Evolutionary conservation across 2,113 vertebrate genomes (phyloP).

Genomic region (Montifringilla adamsi): DNA sequence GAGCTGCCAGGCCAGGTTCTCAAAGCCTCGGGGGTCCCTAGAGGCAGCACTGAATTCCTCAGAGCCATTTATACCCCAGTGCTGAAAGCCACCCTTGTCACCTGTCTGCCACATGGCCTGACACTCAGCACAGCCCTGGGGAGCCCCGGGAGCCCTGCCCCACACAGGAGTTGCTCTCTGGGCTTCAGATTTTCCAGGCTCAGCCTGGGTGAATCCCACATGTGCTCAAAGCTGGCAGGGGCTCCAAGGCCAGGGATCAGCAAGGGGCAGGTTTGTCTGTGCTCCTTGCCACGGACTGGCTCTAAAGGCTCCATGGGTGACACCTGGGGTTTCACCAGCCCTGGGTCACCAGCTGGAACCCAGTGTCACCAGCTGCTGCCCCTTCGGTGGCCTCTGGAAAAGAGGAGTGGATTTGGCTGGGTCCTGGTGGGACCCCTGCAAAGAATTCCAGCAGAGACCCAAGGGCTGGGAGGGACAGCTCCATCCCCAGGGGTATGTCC

Average conservation of each 20-base stretch:
- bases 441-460: not conserved
- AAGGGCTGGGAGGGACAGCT: not conserved
- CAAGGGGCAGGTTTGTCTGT: not conserved
- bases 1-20: not conserved
- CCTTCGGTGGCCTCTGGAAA: not conserved
- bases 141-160: not conserved
- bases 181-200: not conserved
- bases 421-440: not conserved
- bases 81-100: conserved; percentile 28
- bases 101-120: conserved; percentile 36
- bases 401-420: not conserved
- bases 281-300: not conserved
- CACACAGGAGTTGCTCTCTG: not conserved
- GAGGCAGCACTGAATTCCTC: not conserved
- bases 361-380: not conserved
- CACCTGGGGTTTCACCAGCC: not conserved
- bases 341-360: not conserved
- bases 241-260: not conserved
- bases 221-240: not conserved
- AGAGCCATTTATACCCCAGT: not conserved
- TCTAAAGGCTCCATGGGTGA: not conserved
- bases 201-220: not conserved
- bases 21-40: not conserved
- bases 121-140: not conserved
- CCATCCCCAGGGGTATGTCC: not conserved